phyloP scores from a whole-genome alignment of 2,113 vertebrate genomes.

The Peromyscus leucopus region DNA sequence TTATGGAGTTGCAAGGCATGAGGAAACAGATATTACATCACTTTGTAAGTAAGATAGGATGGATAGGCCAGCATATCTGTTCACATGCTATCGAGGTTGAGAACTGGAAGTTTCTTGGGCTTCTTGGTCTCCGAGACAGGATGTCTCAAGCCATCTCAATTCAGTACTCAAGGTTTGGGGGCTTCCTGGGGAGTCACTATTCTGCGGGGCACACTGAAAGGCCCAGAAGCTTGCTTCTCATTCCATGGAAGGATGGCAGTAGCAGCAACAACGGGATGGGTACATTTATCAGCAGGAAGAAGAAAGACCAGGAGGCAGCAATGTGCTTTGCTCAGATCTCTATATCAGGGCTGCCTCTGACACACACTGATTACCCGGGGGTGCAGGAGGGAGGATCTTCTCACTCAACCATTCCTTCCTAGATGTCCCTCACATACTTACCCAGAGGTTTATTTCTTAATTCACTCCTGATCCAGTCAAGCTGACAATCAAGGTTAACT shows the following conservation, averaged over 20 bases:
- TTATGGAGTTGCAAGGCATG: too few relatives aligned
- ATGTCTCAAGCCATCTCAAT: too few relatives aligned
- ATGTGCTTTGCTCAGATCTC: not conserved
- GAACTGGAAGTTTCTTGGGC: not conserved
- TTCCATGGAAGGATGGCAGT: too few relatives aligned
- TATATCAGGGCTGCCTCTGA: not conserved
- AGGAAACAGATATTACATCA: not conserved
- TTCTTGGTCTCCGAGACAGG: not conserved
- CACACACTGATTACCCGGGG: not conserved
- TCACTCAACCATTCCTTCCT: not conserved
- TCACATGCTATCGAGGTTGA: not conserved
- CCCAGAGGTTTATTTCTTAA: not conserved
- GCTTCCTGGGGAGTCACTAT: not conserved
- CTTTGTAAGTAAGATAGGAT: not conserved
- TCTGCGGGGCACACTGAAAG: not conserved
- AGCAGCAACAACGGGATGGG: not conserved
- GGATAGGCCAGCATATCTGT: fast-evolving
- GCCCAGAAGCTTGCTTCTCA: too few relatives aligned
- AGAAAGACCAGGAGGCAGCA: not conserved
- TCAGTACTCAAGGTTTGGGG: not conserved
- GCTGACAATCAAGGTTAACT: not conserved
- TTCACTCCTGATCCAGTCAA: not conserved
- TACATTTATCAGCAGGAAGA: not conserved
- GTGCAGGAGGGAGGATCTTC: fast-evolving
- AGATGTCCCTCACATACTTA: not conserved